Conservation (phyloP, 2,797 vertebrate species). For the Microctenopoma stevenorrisi region DNA sequence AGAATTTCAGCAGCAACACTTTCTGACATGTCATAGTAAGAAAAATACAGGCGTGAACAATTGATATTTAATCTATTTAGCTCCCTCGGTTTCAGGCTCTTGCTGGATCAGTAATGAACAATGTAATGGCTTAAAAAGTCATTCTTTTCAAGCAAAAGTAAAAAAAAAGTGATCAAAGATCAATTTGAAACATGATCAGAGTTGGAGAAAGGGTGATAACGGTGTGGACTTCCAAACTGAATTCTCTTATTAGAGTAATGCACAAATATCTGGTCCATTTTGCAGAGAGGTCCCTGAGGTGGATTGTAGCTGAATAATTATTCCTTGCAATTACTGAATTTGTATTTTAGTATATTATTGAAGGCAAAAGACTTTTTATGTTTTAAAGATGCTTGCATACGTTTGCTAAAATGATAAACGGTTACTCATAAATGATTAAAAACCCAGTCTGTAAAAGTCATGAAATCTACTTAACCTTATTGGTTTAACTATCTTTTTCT, state of each 20-base stretch:
- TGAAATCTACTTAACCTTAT: too few relatives aligned
- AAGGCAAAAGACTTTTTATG: neutral
- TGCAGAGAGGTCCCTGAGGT: slow-evolving; percentile 30
- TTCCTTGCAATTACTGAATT: neutral
- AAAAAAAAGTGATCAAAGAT: neutral
- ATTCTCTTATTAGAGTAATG: slow-evolving; percentile 49
- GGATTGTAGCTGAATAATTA: slow-evolving; percentile 46
- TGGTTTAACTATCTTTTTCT: neutral
- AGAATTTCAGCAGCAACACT: neutral
- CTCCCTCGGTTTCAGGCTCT: slow-evolving; percentile 1
- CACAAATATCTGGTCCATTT: neutral
- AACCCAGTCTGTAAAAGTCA: neutral
- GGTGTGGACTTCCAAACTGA: slow-evolving; percentile 54
- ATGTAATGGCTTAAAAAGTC: neutral
- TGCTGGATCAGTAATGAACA: neutral
- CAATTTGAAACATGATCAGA: neutral
- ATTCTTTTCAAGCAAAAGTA: neutral
- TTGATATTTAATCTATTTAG: slow-evolving; percentile 2
- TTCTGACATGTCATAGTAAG: neutral
- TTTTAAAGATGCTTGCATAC: too few relatives aligned
- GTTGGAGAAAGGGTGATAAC: neutral
- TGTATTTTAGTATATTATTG: neutral
- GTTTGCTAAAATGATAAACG: neutral
- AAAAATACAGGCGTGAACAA: neutral
- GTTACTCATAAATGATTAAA: neutral